phyloP scores from a whole-genome alignment of 2,797 vertebrate genomes.

The Bryconaethiops microstoma region DNA sequence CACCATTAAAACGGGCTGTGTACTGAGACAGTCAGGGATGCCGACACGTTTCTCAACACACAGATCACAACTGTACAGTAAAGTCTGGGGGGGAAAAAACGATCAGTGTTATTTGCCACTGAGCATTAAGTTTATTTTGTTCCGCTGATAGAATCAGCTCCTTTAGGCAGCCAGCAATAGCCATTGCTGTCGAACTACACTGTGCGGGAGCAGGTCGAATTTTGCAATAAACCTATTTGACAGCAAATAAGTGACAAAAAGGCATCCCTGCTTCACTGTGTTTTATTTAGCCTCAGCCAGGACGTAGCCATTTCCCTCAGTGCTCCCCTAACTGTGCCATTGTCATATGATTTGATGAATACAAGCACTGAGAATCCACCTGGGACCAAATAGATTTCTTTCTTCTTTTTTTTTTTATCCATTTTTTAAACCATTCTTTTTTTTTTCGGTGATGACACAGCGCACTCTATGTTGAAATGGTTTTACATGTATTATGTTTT shows the following conservation, averaged over 20 bases:
- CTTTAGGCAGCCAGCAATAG: conserved; percentile 9
- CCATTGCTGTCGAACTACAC: conserved; percentile 10
- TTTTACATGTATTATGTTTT: conserved; percentile 74
- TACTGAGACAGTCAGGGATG: conserved; percentile 43
- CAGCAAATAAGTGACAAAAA: conserved; percentile 31
- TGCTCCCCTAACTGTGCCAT: conserved; percentile 74
- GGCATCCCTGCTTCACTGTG: conserved; percentile 56
- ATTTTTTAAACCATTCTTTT: conserved; percentile 42
- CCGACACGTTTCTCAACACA: conserved; percentile 20
- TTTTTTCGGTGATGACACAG: conserved; percentile 69
- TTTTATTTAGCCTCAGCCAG: conserved; percentile 55
- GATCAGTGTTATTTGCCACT: conserved; percentile 4
- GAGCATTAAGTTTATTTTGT: neutral
- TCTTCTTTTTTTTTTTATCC: conserved; percentile 30
- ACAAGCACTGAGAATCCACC: conserved; percentile 91
- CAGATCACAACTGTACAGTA: neutral
- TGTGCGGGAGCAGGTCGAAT: neutral
- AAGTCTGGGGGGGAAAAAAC: neutral
- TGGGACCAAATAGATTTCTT: conserved; percentile 85
- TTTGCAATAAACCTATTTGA: conserved; percentile 47
- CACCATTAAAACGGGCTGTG: conserved; percentile 29
- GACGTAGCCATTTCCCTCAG: conserved; percentile 72
- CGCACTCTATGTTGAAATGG: conserved; percentile 65
- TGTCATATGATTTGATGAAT: conserved; percentile 76
- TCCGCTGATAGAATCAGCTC: neutral